Evolutionary conservation across 1,140 invertebrate species (phyloP).

Genomic region (Bombus superbus): DNA sequence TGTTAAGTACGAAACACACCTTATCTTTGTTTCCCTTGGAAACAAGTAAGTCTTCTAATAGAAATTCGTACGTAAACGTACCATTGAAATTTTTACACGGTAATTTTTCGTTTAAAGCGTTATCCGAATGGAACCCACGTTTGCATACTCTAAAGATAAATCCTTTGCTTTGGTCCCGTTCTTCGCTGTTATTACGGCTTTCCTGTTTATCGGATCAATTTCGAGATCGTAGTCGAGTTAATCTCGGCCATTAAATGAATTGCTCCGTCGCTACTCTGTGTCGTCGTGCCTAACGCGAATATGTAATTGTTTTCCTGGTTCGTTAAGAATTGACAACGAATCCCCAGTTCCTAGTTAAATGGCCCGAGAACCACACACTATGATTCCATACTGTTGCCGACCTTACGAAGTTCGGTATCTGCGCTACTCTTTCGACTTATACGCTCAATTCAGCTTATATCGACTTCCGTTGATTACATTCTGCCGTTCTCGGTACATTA

Average conservation of each 20-base stretch:
- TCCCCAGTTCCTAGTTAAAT: not conserved
- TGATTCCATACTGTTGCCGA: not conserved
- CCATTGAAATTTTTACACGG: not conserved
- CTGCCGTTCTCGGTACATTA: not conserved
- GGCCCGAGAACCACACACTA: not conserved
- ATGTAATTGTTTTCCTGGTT: not conserved
- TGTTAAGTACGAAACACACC: too few relatives aligned
- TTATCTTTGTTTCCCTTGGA: not conserved
- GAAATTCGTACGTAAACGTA: not conserved
- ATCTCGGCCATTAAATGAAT: not conserved
- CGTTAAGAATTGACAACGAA: not conserved
- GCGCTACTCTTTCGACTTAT: not conserved
- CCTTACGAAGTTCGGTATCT: not conserved
- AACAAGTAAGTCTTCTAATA: not conserved
- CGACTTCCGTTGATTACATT: not conserved
- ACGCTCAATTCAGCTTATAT: conserved; percentile 2
- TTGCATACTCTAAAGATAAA: too few relatives aligned
- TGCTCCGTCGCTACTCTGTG: not conserved
- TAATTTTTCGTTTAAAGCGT: not conserved
- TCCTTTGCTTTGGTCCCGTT: not conserved
- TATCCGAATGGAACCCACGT: not conserved
- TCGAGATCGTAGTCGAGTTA: not conserved
- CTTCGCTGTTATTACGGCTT: too few relatives aligned
- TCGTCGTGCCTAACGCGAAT: not conserved
- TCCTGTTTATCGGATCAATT: not conserved